These are phyloP conservation scores for Conus ventricosus DNA, from an alignment of 1,140 invertebrate genomes.

Conservation along the genomic window DNA sequence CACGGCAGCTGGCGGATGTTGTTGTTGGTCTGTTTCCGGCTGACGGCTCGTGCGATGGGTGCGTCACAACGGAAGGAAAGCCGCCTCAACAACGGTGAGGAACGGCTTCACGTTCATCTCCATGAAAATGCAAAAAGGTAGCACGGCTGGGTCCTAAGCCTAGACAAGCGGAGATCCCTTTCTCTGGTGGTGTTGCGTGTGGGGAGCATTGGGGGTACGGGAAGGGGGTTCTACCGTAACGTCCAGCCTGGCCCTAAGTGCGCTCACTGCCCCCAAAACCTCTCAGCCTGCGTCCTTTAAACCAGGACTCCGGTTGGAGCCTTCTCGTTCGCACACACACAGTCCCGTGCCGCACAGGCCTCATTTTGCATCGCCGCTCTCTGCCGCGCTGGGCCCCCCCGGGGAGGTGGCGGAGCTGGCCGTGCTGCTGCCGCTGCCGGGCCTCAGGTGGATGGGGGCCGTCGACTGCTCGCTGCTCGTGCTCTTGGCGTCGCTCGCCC, in stretches of 20 bases:
- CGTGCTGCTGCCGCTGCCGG: constrained; percentile 18
- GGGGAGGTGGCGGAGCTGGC: neutral
- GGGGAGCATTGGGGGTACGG: neutral
- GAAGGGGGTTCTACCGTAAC: no score
- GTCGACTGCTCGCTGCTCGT: constrained; percentile 37
- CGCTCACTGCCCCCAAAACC: neutral
- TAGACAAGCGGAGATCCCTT: neutral
- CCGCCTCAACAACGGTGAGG: neutral
- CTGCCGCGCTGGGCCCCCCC: neutral
- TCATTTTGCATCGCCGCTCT: neutral
- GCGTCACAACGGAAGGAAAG: neutral
- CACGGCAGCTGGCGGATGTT: neutral
- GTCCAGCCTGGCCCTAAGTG: neutral
- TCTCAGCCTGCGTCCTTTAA: neutral
- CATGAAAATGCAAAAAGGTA: neutral
- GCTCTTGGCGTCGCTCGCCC: constrained; percentile 18
- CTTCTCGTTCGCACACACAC: no score
- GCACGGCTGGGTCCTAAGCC: constrained; percentile 1
- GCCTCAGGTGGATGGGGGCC: neutral
- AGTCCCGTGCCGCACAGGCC: neutral
- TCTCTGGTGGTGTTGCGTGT: neutral
- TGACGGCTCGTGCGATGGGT: neutral
- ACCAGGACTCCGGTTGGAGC: neutral
- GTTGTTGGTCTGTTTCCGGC: neutral
- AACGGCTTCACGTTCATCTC: neutral